Evolutionary conservation across 2,888 invertebrate genomes (phyloP).

Genomic region (Melolontha melolontha): DNA sequence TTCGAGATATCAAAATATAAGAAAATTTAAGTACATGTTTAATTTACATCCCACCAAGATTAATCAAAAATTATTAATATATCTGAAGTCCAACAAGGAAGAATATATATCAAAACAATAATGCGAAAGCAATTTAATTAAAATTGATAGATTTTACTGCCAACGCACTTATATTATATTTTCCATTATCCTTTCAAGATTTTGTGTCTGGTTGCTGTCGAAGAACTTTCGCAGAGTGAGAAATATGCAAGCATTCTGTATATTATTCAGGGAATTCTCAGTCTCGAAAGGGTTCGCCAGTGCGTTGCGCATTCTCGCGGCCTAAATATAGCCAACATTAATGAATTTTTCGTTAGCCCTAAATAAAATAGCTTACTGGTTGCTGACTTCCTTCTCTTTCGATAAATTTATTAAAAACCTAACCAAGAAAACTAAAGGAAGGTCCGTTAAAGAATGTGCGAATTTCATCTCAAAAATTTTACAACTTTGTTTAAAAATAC

Average conservation of each 20-base stretch:
- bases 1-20: no score
- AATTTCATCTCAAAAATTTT: no score
- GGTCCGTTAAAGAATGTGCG: neutral
- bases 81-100: no score
- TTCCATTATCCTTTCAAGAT: neutral
- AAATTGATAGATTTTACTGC: no score
- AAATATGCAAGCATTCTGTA: slow-evolving; percentile 1
- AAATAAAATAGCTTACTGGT: neutral
- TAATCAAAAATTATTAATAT: no score
- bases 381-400: neutral
- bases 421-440: neutral
- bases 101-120: no score
- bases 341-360: neutral
- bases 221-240: slow-evolving; percentile 4
- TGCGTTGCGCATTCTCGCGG: neutral
- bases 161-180: neutral
- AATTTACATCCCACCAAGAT: no score
- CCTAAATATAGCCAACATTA: slow-evolving; percentile 9
- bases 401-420: no score
- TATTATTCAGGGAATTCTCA: slow-evolving; percentile 4
- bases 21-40: no score
- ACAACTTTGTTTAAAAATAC: no score
- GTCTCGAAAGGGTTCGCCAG: slow-evolving; percentile 3
- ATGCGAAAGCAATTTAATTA: no score
- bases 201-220: neutral